A percentile compares a stretch with the other conserved stretches of the same genome.
Evolutionary conservation across 2,888 invertebrate genomes (phyloP).

Genomic region (Mimumesa dahlbomi): DNA sequence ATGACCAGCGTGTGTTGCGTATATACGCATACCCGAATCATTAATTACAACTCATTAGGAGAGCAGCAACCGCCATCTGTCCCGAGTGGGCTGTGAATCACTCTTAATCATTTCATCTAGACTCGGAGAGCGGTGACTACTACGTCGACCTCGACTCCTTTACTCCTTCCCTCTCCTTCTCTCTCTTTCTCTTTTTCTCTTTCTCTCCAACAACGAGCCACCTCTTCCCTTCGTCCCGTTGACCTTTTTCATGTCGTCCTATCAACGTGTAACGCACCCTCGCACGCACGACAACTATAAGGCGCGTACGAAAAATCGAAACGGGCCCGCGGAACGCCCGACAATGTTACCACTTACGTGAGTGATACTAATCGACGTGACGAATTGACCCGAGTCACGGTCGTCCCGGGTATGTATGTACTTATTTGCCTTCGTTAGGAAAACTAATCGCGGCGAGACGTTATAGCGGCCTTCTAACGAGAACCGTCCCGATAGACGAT

Average conservation of each 20-base stretch:
- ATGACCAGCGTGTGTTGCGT: constrained; percentile 57
- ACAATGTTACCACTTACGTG: constrained; percentile 45
- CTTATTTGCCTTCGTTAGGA: constrained; percentile 54
- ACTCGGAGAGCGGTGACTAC: constrained; percentile 58
- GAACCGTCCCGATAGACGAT: no score
- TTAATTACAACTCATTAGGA: constrained; percentile 79
- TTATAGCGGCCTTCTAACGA: no score
- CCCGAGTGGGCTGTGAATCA: constrained; percentile 77
- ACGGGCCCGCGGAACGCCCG: constrained; percentile 11
- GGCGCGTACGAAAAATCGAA: constrained; percentile 36
- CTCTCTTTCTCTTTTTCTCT: constrained; percentile 8
- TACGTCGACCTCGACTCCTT: constrained; percentile 31
- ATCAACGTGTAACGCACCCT: constrained; percentile 3
- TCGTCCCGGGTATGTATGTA: constrained; percentile 16
- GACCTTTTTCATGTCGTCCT: background rate
- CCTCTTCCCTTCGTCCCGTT: background rate
- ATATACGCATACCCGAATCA: constrained; percentile 75
- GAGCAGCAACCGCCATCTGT: constrained; percentile 79
- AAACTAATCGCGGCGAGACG: constrained; percentile 44
- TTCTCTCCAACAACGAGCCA: background rate
- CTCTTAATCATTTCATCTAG: constrained; percentile 79
- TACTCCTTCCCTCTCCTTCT: constrained; percentile 26
- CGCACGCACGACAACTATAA: background rate
- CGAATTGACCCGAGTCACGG: constrained; percentile 43
- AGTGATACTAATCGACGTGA: constrained; percentile 55